phyloP scores from a whole-genome alignment of 1,140 invertebrate species.

The Saccostrea glomerata region DNA sequence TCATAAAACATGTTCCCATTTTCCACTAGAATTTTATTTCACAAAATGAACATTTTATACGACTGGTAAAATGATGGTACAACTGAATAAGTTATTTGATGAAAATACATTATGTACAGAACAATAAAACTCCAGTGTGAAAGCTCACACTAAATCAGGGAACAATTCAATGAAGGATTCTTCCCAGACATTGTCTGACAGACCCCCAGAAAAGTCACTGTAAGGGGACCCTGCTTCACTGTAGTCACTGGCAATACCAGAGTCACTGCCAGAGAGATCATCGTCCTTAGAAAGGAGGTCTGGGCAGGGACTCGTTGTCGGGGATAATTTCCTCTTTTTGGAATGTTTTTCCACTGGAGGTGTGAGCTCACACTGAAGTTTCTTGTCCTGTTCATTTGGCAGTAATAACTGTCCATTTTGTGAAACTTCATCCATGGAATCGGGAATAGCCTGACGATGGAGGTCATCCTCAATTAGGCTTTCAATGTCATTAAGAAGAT shows the following conservation, averaged over 20 bases:
- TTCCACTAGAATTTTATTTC: slow-evolving; percentile 51
- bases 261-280: slow-evolving; percentile 34
- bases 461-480: slow-evolving; percentile 58
- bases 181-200: slow-evolving; percentile 69
- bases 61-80: slow-evolving; percentile 7
- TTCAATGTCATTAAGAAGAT: slow-evolving; percentile 65
- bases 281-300: background rate
- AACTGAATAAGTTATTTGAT: slow-evolving; percentile 7
- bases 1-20: background rate
- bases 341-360: background rate
- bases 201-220: slow-evolving; percentile 57
- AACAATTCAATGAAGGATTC: slow-evolving; percentile 75
- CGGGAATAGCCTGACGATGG: slow-evolving; percentile 53
- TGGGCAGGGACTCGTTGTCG: background rate
- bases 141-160: slow-evolving; percentile 66
- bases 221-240: slow-evolving; percentile 67
- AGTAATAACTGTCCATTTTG: slow-evolving; percentile 45
- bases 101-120: slow-evolving; percentile 39
- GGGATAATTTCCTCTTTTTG: slow-evolving; percentile 52
- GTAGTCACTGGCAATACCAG: slow-evolving; percentile 59
- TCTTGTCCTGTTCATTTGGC: slow-evolving; percentile 35
- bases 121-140: slow-evolving; percentile 35
- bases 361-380: slow-evolving; percentile 38
- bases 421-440: slow-evolving; percentile 51
- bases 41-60: slow-evolving; percentile 40